Evolutionary conservation across 2,888 invertebrate species (phyloP).

Genomic region (Mythimna albipuncta): DNA sequence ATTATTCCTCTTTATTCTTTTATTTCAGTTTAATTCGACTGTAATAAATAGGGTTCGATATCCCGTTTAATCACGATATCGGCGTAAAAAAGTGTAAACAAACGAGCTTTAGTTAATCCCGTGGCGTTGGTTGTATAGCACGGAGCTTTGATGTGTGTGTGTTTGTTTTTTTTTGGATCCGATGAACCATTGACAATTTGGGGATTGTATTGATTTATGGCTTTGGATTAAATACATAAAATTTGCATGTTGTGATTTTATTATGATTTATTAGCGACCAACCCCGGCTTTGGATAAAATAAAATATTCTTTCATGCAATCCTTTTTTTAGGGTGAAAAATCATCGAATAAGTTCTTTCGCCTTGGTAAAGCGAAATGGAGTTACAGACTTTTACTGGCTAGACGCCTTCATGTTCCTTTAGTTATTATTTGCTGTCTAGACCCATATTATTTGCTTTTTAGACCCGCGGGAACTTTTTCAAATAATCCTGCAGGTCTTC

Average conservation of each 20-base stretch:
- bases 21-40: background rate
- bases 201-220: constrained; percentile 31
- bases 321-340: too few species aligned
- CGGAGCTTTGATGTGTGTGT: constrained; percentile 22
- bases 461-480: too few species aligned
- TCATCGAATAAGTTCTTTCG: too few species aligned
- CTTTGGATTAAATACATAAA: constrained; percentile 1
- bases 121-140: constrained; percentile 23
- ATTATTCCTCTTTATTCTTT: background rate
- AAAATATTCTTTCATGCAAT: too few species aligned
- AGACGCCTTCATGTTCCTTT: too few species aligned
- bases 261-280: background rate
- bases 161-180: background rate
- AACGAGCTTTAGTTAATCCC: constrained; percentile 41
- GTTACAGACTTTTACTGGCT: too few species aligned
- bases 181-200: constrained; percentile 25
- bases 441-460: too few species aligned
- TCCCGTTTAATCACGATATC: constrained; percentile 34
- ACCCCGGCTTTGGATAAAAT: too few species aligned
- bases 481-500: too few species aligned
- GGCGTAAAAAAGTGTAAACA: constrained; percentile 43
- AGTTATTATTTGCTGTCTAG: too few species aligned
- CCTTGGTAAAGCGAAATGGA: too few species aligned
- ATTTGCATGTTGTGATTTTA: background rate
- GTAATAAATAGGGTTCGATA: constrained; percentile 13